Conservation (phyloP, 1,140 invertebrate genomes). For the Dinothrombium tinctorium region DNA sequence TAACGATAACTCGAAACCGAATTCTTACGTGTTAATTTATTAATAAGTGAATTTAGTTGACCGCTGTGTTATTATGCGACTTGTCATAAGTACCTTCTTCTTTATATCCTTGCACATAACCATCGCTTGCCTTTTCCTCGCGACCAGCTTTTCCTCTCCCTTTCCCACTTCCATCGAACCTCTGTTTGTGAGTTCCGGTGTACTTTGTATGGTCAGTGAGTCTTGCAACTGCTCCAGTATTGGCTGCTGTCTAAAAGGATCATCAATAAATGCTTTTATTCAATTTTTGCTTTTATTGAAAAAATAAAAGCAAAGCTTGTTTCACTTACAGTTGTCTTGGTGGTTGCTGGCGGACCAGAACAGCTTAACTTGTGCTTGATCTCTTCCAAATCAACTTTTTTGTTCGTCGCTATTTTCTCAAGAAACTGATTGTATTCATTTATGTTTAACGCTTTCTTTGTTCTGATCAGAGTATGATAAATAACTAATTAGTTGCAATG, state of each 20-base stretch:
- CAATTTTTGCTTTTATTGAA: not conserved
- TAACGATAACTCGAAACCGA: too few species aligned
- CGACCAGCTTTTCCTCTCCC: constrained; percentile 67
- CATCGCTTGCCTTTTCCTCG: constrained; percentile 46
- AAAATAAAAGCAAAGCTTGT: too few species aligned
- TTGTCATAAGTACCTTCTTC: constrained; percentile 47
- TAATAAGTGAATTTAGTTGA: too few species aligned
- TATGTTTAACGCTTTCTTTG: constrained; percentile 19
- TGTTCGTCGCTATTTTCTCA: constrained; percentile 50
- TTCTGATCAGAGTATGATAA: constrained; percentile 9
- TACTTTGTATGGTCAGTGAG: constrained; percentile 72
- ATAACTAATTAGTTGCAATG: not conserved
- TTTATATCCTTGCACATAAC: constrained; percentile 69
- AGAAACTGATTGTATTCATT: constrained; percentile 56
- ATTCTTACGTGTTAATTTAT: too few species aligned
- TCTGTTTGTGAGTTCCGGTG: constrained; percentile 66
- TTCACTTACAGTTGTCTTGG: constrained; percentile 14
- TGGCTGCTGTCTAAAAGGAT: constrained; percentile 7
- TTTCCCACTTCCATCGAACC: constrained; percentile 61
- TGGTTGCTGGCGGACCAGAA: constrained; percentile 40
- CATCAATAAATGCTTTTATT: not conserved
- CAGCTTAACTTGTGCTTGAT: constrained; percentile 48
- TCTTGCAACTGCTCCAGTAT: constrained; percentile 39
- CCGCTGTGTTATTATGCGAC: too few species aligned
- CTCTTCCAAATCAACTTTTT: constrained; percentile 43